phyloP scores from a whole-genome alignment of 2,888 invertebrate genomes.

The Oscheius sp. region DNA sequence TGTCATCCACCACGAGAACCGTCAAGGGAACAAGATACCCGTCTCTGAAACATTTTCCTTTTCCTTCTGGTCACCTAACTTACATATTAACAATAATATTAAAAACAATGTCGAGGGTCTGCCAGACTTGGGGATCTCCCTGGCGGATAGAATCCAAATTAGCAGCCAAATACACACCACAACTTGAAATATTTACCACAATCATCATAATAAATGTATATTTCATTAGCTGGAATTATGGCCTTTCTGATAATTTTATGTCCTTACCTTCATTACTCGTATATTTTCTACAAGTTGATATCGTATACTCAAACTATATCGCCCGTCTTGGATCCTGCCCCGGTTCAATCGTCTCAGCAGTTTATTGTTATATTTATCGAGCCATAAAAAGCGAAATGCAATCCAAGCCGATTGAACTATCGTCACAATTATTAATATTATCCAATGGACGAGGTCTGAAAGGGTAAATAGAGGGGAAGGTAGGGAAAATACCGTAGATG shows the following conservation, averaged over 20 bases:
- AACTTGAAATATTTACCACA: background rate
- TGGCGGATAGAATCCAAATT: background rate
- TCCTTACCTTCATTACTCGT: slow-evolving; percentile 1
- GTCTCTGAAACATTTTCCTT: no score
- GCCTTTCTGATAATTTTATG: background rate
- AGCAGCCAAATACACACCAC: slow-evolving; percentile 4
- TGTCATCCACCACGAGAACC: slow-evolving; percentile 1
- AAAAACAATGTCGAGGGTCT: slow-evolving; percentile 16
- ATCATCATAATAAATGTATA: slow-evolving; percentile 22
- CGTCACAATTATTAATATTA: background rate
- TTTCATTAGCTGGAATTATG: slow-evolving; percentile 12
- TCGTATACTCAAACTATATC: slow-evolving; percentile 25
- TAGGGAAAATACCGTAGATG: slow-evolving; percentile 9
- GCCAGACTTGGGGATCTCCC: background rate
- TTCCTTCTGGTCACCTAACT: no score
- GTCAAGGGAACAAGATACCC: slow-evolving; percentile 22
- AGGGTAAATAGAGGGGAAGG: background rate
- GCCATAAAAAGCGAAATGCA: background rate
- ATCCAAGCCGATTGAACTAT: background rate
- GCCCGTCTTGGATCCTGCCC: background rate
- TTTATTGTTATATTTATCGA: slow-evolving; percentile 11
- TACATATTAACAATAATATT: slow-evolving; percentile 21
- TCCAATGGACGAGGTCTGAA: slow-evolving; percentile 5
- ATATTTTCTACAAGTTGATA: slow-evolving; percentile 23
- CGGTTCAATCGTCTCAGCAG: background rate